Evolutionary conservation across 2,113 vertebrate genomes (phyloP), one percentile per base, ranked within the genome.

Genomic region (Mastomys natalensis): DNA sequence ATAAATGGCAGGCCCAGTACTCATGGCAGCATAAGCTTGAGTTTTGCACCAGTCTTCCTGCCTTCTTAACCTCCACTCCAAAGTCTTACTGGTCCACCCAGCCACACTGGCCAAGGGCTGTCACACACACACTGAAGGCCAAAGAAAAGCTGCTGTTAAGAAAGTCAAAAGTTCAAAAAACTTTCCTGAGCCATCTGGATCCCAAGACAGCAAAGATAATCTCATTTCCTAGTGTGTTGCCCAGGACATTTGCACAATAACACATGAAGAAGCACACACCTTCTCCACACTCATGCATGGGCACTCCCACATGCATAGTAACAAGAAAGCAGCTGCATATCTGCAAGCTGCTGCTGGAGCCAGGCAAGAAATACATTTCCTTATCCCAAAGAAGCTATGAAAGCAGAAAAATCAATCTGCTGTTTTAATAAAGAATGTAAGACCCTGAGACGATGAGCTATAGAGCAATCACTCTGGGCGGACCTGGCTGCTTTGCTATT

Each of bases 371-470:
- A 96, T 51, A 76, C 40, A 89, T 94, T 96, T 86, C 24, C 68
- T 86, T 86, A 93, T 19, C 74, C 74, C 72, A 53, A 96, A 94
- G 87, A 97, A 97, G 94, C 97, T 91, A 86, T 96, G 95, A 97
- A 97, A 86, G 95, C 96, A 96, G 93, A 96, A 98, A 97, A 98
- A 95, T 97, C 94, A 97, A 97, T 98, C 91, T 92, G 91, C 92
- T 1, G 0, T 92, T 97, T 95, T 97, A 97, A 97, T 97, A 95
- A 98, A 97, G 96, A 94, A 96, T 68, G 95, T 97, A 96, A 91
- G 94, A 87, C 3, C 73, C 40, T 93, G 89, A 90, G 91, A 97
- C 37, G 73, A 95, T 95, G 96, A 92, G 93, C 95, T 96, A 90
- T 21, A 60, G 72, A 95, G 92, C 93, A 94, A 96, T 98, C 94